Evolutionary conservation across 92 coral and sea anemone genomes (phyloP), one percentile per base, ranked within the genome.

Genomic region (Ricordea florida): DNA sequence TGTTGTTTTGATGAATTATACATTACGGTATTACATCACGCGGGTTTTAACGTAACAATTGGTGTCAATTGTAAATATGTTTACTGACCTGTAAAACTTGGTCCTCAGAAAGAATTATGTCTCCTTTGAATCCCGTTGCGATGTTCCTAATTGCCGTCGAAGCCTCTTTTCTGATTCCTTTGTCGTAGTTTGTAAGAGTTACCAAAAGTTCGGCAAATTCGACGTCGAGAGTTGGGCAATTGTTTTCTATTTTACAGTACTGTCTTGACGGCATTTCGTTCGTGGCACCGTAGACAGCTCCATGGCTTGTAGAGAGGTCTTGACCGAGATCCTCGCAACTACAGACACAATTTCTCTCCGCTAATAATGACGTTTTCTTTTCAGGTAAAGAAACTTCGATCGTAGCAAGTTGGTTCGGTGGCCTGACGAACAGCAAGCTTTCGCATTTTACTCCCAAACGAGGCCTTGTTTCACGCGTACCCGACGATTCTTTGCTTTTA

Each of bases 331-430:
- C 47, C 17, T 86, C 69, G 49, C 96, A 90, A 9, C 62, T 57
- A 68, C 96, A 90, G 35, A 72, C 18, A 66, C 84, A 90, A 57
- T 87, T 90, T 55, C 96, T 82, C 30, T 57, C 65, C 31, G 44
- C 44, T n/a, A 35, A 72, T 31, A 17, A 50, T 45, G 53, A 48
- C 48, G 4, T 51, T 6, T 60, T 33, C 40, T 41, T 49, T 35
- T 72, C 85, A n/a, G 94, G 78, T 3, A 41, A 20, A 5, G 71
- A 56, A 2, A 79, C 79, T 45, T 78, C 82, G 33, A 76, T 56
- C 7, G 76, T 77, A 14, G 66, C 76, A 13, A 60, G 27, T 7
- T 74, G 75, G 32, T 62, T 81, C 0, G 66, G 46, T 7, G 76
- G 68, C 16, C 68, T 77, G 21, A 37, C 36, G 40, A 21, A 9